These are phyloP conservation scores for Sebastes alutus DNA, from an alignment of 2,797 vertebrate genomes.

Conservation along the genomic window DNA sequence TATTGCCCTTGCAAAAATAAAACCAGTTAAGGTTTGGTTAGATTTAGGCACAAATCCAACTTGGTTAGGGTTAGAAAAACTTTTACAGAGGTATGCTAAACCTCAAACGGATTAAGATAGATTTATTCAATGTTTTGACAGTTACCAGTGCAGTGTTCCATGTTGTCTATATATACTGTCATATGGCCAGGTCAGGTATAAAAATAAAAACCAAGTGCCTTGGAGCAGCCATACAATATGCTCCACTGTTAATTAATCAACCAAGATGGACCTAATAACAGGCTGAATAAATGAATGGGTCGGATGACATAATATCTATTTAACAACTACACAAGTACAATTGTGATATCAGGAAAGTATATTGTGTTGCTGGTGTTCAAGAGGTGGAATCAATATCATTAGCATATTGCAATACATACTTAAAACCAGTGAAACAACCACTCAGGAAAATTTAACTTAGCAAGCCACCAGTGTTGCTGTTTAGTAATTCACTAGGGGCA, in stretches of 20 bases:
- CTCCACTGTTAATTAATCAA: not conserved
- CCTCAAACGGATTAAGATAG: constrained; percentile 21
- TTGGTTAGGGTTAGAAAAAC: not conserved
- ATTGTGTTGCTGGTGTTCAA: not conserved
- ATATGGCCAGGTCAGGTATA: not conserved
- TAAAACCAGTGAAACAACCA: not conserved
- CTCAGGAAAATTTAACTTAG: not conserved
- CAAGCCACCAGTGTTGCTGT: not conserved
- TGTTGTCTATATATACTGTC: not conserved
- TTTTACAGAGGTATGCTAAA: constrained; percentile 39
- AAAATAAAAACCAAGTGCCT: not conserved
- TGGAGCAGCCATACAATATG: not conserved
- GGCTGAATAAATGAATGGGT: not conserved
- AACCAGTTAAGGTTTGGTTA: not conserved
- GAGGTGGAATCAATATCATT: not conserved
- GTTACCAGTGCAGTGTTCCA: not conserved
- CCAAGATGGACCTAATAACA: not conserved
- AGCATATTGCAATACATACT: not conserved
- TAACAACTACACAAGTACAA: not conserved
- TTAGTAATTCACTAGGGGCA: not conserved
- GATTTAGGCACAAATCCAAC: not conserved
- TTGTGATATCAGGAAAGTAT: not conserved
- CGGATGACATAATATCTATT: not conserved
- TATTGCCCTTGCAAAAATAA: not conserved
- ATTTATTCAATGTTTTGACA: not conserved